These are phyloP conservation scores for Artibeus jamaicensis DNA, from an alignment of 2,797 vertebrate species.

Conservation along the genomic window DNA sequence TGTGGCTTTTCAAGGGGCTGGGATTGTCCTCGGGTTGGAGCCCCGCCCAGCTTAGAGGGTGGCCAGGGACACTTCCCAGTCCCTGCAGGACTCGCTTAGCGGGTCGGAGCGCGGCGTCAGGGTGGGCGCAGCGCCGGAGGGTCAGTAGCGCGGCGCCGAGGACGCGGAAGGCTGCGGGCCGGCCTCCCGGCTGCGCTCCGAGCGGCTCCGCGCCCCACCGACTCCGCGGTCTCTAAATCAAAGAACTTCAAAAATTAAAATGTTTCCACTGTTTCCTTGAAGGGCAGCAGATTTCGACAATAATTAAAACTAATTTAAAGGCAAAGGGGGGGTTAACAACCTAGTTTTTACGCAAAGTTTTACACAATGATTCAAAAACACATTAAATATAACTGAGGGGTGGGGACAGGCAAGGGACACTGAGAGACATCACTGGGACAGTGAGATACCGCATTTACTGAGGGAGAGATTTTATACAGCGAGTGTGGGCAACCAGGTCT, in stretches of 20 bases:
- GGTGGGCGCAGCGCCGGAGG: neutral
- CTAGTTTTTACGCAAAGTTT: neutral
- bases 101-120: neutral
- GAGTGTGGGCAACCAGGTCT: neutral
- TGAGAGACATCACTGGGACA: neutral
- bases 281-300: neutral
- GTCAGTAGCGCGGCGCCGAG: rapidly evolving
- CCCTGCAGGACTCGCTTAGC: neutral
- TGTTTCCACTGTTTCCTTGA: neutral
- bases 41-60: neutral
- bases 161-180: rapidly evolving
- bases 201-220: rapidly evolving
- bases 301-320: neutral
- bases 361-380: neutral
- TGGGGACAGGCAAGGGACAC: neutral
- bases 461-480: neutral
- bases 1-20: rapidly evolving
- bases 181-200: neutral
- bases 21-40: neutral
- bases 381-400: rapidly evolving
- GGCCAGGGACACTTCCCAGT: neutral
- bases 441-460: neutral
- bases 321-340: neutral
- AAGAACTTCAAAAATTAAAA: neutral
- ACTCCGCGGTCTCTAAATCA: neutral